Evolutionary conservation across 2,113 vertebrate species (phyloP).

Genomic region (Acinonyx jubatus): DNA sequence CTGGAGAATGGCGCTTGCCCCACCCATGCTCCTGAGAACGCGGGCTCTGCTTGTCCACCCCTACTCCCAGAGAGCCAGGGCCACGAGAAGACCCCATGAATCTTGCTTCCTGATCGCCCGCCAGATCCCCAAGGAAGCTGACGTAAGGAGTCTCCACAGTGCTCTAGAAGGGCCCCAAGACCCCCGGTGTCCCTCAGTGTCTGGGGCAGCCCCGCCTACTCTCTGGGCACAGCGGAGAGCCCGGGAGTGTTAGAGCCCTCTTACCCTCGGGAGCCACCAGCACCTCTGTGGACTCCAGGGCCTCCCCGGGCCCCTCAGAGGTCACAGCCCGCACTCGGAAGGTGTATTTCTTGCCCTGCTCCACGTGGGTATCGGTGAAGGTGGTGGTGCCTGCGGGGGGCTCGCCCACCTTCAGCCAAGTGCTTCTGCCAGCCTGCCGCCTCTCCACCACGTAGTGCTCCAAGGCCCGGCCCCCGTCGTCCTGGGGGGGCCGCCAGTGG

Average conservation of each 20-base stretch:
- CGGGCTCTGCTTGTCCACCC: rapidly evolving
- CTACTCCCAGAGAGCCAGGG: rapidly evolving
- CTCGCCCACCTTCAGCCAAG: constrained; percentile 89
- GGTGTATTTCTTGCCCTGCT: constrained; percentile 88
- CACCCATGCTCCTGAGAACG: no score
- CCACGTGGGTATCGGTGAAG: constrained; percentile 87
- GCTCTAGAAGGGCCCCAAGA: not conserved
- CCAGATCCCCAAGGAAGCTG: not conserved
- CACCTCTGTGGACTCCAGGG: constrained; percentile 89
- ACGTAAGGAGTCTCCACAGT: rapidly evolving
- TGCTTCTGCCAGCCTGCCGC: constrained; percentile 83
- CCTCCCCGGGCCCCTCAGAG: constrained; percentile 86
- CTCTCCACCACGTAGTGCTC: constrained; percentile 88
- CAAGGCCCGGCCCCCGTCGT: constrained; percentile 88
- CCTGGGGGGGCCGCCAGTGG: constrained; percentile 88
- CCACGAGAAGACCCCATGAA: not conserved
- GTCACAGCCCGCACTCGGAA: constrained; percentile 90
- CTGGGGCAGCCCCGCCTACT: not conserved
- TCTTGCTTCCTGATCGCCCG: not conserved
- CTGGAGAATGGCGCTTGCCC: not conserved
- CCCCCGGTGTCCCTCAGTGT: not conserved
- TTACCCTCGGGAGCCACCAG: constrained; percentile 89
- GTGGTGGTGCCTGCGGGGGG: constrained; percentile 78
- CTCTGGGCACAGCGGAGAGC: not conserved
- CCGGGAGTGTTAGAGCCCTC: not conserved